phyloP scores from a whole-genome alignment of 2,113 vertebrate genomes.

The Bubo bubo region DNA sequence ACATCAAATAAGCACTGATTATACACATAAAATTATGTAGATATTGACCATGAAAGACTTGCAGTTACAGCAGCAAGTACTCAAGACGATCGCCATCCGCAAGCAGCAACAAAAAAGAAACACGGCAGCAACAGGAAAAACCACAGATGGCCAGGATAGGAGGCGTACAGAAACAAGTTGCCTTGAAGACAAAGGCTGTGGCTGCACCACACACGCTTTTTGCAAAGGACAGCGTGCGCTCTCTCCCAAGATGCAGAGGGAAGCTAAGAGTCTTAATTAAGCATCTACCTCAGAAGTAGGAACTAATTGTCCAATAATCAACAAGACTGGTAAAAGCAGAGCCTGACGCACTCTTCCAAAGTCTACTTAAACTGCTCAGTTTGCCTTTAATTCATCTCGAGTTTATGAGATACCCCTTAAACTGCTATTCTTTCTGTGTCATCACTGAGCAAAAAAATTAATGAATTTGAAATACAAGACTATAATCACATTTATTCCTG shows the following conservation, averaged over 20 bases:
- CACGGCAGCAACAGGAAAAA: neutral
- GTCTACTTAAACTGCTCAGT: neutral
- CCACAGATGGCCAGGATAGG: neutral
- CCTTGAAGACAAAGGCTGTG: neutral
- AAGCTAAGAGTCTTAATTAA: neutral
- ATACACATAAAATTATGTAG: neutral
- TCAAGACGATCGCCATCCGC: neutral
- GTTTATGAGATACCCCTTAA: rapidly evolving
- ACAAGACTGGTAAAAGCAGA: neutral
- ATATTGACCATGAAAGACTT: neutral
- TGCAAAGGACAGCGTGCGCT: neutral
- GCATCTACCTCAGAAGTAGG: neutral
- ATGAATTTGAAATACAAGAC: neutral
- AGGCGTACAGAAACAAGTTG: neutral
- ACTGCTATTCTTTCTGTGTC: neutral
- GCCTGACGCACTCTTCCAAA: neutral
- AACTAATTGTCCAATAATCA: neutral
- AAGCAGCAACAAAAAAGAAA: neutral
- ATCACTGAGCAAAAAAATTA: neutral
- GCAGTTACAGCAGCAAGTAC: neutral
- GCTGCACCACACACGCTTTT: rapidly evolving
- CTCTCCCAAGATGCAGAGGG: neutral
- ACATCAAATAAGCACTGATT: neutral
- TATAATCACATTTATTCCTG: neutral
- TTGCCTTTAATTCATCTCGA: neutral